Percentiles rank a stretch among this genome's conserved stretches.
Evolutionary conservation across 2,797 vertebrate genomes (phyloP).

Genomic region (Parambassis ranga): DNA sequence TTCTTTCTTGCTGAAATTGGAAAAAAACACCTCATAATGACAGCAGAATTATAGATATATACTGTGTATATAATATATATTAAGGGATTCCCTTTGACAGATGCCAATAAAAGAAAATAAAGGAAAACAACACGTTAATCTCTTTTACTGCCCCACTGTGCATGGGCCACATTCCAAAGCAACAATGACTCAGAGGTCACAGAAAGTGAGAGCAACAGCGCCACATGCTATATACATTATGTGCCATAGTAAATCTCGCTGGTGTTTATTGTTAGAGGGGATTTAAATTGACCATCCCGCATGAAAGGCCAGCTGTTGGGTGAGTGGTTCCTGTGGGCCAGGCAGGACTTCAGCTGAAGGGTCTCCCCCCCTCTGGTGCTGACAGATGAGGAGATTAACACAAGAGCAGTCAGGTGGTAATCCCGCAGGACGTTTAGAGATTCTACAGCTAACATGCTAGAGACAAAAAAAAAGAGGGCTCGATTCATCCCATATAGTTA

Average conservation of each 20-base stretch:
- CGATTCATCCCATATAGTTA: neutral
- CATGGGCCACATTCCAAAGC: neutral
- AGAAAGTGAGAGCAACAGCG: slow-evolving; percentile 11
- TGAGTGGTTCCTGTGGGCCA: slow-evolving; percentile 18
- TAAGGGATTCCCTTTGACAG: neutral
- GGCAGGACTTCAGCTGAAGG: slow-evolving; percentile 17
- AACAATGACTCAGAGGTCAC: slow-evolving; percentile 7
- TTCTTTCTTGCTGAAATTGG: neutral
- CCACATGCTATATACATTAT: slow-evolving; percentile 10
- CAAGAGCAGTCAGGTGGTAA: slow-evolving; percentile 43
- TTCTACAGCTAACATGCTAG: slow-evolving; percentile 11
- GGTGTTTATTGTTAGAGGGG: slow-evolving; percentile 37
- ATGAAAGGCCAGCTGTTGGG: slow-evolving; percentile 60
- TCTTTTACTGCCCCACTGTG: neutral
- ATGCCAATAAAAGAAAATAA: neutral
- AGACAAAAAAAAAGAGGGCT: neutral
- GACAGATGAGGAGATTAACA: slow-evolving; percentile 51
- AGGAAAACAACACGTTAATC: neutral
- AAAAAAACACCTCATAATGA: neutral
- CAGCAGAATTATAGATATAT: slow-evolving; percentile 13
- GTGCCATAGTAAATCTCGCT: slow-evolving; percentile 28
- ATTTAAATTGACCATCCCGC: slow-evolving; percentile 44
- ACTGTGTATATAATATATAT: neutral
- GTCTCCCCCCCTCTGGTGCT: neutral
- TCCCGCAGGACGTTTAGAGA: slow-evolving; percentile 32